Percentiles rank a stretch among this genome's conserved stretches.
Evolutionary conservation across 2,888 invertebrate species (phyloP).

Genomic region (Lasioglossum villosulum): DNA sequence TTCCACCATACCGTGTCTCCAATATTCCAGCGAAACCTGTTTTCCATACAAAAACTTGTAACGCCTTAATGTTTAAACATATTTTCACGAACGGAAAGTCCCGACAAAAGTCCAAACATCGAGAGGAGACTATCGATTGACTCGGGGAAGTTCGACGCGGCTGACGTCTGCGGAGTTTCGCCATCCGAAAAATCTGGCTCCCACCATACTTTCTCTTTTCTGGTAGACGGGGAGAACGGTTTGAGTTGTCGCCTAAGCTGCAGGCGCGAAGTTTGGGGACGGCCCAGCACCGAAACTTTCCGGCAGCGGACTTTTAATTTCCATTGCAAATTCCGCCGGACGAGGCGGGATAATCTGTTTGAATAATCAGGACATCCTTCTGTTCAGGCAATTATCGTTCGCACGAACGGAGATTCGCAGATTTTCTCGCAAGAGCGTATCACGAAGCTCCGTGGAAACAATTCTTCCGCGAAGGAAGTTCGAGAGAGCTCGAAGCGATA

Average conservation of each 20-base stretch:
- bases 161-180: not conserved
- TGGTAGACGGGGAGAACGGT: not conserved
- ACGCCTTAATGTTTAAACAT: not conserved
- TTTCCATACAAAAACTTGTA: not conserved
- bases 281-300: not conserved
- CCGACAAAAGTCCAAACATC: not conserved
- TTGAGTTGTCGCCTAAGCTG: not conserved
- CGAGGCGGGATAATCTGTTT: not conserved
- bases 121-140: not conserved
- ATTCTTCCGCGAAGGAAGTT: not conserved
- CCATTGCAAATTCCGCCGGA: not conserved
- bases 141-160: not conserved
- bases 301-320: constrained; percentile 6
- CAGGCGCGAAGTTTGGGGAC: not conserved
- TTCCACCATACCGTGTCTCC: not conserved
- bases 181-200: not conserved
- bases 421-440: not conserved
- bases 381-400: not conserved
- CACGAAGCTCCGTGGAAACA: not conserved
- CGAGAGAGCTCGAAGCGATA: not conserved
- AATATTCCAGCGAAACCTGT: not conserved
- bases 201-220: not conserved
- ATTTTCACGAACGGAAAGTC: not conserved
- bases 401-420: not conserved
- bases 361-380: not conserved